phyloP scores from a whole-genome alignment of 2,888 invertebrate species.

The Ichneumon xanthorius region DNA sequence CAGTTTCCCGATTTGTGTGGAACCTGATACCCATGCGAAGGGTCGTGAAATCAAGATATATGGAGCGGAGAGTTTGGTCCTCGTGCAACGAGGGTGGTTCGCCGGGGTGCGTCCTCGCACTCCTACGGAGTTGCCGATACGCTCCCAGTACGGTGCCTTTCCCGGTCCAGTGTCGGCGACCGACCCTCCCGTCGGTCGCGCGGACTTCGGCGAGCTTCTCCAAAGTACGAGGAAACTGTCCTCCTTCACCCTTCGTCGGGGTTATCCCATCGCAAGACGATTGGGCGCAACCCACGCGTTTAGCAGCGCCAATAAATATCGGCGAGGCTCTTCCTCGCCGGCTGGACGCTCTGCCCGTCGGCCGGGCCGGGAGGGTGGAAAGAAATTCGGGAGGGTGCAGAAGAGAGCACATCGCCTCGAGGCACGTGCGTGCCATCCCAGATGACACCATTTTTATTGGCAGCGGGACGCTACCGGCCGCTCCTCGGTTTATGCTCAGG shows the following conservation, averaged over 20 bases:
- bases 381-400: conserved; percentile 24
- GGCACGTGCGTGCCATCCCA: conserved; percentile 77
- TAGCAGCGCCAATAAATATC: conserved; percentile 80
- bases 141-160: conserved; percentile 40
- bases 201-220: neutral
- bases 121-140: conserved; percentile 33
- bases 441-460: conserved; percentile 82
- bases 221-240: conserved; percentile 4
- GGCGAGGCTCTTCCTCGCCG: conserved; percentile 62
- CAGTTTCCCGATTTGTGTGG: conserved; percentile 84
- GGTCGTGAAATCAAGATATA: conserved; percentile 85
- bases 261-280: conserved; percentile 25
- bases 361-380: conserved; percentile 27
- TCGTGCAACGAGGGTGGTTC: conserved; percentile 51
- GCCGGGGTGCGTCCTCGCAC: conserved; percentile 30
- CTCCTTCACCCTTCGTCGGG: conserved; percentile 18
- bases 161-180: conserved; percentile 9
- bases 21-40: conserved; percentile 84
- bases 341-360: conserved; percentile 27
- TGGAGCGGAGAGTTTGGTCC: conserved; percentile 74
- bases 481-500: conserved; percentile 73
- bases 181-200: neutral
- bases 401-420: conserved; percentile 60
- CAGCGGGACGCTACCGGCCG: conserved; percentile 70
- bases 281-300: conserved; percentile 56